Conservation (phyloP, 2,888 invertebrate genomes). For the Eupithecia vulgata region DNA sequence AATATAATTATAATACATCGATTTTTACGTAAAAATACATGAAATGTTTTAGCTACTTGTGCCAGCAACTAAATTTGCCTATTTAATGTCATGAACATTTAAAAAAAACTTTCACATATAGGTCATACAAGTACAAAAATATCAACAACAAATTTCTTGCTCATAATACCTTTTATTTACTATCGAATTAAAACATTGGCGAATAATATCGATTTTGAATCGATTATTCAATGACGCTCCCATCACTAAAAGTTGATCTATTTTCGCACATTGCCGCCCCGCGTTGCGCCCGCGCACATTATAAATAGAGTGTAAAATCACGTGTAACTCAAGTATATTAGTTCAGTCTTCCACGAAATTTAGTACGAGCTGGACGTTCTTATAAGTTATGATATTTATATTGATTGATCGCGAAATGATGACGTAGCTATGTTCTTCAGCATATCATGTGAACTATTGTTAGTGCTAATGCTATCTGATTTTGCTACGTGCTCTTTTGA, state of each 20-base stretch:
- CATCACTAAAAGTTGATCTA: constrained; percentile 48
- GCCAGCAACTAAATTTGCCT: background rate
- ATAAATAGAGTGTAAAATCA: constrained; percentile 71
- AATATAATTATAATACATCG: too few species aligned
- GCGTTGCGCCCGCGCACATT: constrained; percentile 63
- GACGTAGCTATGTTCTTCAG: background rate
- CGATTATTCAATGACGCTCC: constrained; percentile 48
- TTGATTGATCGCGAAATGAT: background rate
- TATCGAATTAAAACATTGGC: background rate
- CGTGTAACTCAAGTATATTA: constrained; percentile 49
- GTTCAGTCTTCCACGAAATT: constrained; percentile 44
- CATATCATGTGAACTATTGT: background rate
- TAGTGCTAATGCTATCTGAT: background rate
- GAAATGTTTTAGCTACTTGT: background rate
- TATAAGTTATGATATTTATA: background rate
- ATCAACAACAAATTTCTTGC: background rate
- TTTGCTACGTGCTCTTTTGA: background rate
- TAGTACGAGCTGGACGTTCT: constrained; percentile 38
- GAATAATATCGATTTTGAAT: constrained; percentile 24
- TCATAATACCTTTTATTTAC: background rate
- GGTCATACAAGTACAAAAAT: background rate
- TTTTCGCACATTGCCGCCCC: constrained; percentile 54
- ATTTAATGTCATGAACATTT: background rate
- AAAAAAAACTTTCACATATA: background rate
- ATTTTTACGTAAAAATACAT: too few species aligned